These are phyloP conservation scores for Mandrillus leucophaeus DNA, from an alignment of 2,113 vertebrate species.

Conservation along the genomic window DNA sequence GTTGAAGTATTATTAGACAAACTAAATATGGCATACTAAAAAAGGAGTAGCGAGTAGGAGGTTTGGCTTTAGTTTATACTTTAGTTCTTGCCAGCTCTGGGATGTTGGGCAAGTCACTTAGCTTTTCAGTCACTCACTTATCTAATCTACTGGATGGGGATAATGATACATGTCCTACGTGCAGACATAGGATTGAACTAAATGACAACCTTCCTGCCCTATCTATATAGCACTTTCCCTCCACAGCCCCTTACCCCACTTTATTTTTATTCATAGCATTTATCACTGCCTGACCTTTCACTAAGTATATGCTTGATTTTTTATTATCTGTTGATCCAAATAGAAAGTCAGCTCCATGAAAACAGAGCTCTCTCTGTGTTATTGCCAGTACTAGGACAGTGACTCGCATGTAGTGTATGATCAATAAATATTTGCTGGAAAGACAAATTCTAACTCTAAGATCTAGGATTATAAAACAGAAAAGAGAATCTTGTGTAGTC, in stretches of 20 bases:
- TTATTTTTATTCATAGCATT: background rate
- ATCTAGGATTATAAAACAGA: background rate
- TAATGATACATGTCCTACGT: background rate
- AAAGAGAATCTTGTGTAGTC: background rate
- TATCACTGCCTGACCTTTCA: background rate
- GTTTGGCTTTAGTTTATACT: background rate
- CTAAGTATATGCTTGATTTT: background rate
- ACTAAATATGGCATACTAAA: slow-evolving; percentile 63
- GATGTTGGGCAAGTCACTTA: background rate
- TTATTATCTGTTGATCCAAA: background rate
- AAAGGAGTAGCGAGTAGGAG: slow-evolving; percentile 64
- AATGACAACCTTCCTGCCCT: background rate
- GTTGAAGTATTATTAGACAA: slow-evolving; percentile 76
- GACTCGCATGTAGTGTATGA: background rate
- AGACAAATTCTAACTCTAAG: background rate
- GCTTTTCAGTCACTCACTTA: background rate
- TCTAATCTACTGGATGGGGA: background rate
- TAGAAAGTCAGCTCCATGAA: background rate
- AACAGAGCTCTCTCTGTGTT: background rate
- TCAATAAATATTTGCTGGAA: background rate
- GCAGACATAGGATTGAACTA: background rate
- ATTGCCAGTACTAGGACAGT: background rate
- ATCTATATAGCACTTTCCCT: background rate
- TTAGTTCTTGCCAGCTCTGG: slow-evolving; percentile 31
- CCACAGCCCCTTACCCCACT: background rate